phyloP scores from a whole-genome alignment of 2,888 invertebrate species.

The Emmelina monodactyla region DNA sequence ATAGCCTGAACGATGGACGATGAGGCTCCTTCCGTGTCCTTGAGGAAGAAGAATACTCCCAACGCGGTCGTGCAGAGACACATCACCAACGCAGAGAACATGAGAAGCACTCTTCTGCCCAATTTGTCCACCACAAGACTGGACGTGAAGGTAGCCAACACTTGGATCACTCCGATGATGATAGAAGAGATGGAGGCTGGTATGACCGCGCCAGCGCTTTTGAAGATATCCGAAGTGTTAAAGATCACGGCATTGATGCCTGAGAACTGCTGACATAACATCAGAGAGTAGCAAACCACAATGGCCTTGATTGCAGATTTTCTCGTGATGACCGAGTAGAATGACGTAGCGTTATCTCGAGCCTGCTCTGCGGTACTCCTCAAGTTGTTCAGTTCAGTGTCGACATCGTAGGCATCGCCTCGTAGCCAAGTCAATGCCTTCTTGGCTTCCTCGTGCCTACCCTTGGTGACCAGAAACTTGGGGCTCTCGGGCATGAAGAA shows the following conservation, averaged over 20 bases:
- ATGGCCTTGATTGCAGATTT: slow-evolving; percentile 72
- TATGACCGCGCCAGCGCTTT: slow-evolving; percentile 67
- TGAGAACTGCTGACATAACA: slow-evolving; percentile 90
- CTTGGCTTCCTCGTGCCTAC: slow-evolving; percentile 70
- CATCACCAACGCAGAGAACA: slow-evolving; percentile 76
- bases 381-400: slow-evolving; percentile 69
- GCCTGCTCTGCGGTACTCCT: slow-evolving; percentile 62
- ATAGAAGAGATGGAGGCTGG: slow-evolving; percentile 72
- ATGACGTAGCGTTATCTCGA: slow-evolving; percentile 60
- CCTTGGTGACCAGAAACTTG: slow-evolving; percentile 71
- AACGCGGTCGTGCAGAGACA: slow-evolving; percentile 73
- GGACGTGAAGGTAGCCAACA: slow-evolving; percentile 76
- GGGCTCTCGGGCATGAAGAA: slow-evolving; percentile 91
- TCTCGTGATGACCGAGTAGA: slow-evolving; percentile 64
- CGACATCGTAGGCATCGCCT: slow-evolving; percentile 74
- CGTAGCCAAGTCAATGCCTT: slow-evolving; percentile 75
- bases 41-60: slow-evolving; percentile 73
- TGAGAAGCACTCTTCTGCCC: slow-evolving; percentile 79
- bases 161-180: slow-evolving; percentile 85
- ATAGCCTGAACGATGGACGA: slow-evolving; percentile 55
- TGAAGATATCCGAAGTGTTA: slow-evolving; percentile 79
- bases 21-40: slow-evolving; percentile 30
- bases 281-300: slow-evolving; percentile 77
- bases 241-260: slow-evolving; percentile 87
- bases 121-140: slow-evolving; percentile 81